phyloP scores from a whole-genome alignment of 2,113 vertebrate species.

The Orientallactaga bullata region DNA sequence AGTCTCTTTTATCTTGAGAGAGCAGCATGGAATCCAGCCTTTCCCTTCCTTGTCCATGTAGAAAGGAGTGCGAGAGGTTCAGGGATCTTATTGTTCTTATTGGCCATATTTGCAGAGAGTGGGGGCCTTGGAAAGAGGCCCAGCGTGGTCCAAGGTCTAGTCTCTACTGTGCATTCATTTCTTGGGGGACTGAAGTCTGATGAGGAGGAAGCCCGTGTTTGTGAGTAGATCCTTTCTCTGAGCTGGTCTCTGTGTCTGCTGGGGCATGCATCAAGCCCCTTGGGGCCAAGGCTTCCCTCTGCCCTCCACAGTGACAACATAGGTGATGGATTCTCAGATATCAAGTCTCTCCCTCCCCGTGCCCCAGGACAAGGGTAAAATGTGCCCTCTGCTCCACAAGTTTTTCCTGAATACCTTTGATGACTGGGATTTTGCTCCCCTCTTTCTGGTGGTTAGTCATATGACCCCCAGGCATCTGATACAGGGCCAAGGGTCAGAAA shows the following conservation, averaged over 20 bases:
- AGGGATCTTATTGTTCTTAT: not conserved
- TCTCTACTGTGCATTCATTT: not conserved
- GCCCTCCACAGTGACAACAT: not conserved
- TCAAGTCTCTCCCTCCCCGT: rapidly evolving
- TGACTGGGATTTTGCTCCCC: not conserved
- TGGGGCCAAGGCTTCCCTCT: not conserved
- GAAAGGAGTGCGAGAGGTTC: not conserved
- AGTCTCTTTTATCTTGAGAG: conserved; percentile 14
- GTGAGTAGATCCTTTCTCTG: not conserved
- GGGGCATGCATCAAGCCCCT: not conserved
- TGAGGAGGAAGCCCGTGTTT: not conserved
- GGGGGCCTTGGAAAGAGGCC: not conserved
- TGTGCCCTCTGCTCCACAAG: rapidly evolving
- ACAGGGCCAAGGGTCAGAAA: not conserved
- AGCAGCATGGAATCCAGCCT: not conserved
- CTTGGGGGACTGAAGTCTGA: not conserved
- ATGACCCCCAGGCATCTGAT: not conserved
- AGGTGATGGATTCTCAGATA: not conserved
- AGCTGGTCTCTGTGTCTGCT: not conserved
- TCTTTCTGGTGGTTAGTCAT: not conserved
- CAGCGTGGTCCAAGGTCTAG: not conserved
- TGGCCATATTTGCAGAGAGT: not conserved
- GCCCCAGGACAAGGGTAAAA: rapidly evolving
- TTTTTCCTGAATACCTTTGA: not conserved
- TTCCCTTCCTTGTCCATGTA: not conserved